A percentile compares a stretch with the other conserved stretches of the same genome.
phyloP scores from a whole-genome alignment of 1,140 invertebrate species.

The Holotrichia oblita region DNA sequence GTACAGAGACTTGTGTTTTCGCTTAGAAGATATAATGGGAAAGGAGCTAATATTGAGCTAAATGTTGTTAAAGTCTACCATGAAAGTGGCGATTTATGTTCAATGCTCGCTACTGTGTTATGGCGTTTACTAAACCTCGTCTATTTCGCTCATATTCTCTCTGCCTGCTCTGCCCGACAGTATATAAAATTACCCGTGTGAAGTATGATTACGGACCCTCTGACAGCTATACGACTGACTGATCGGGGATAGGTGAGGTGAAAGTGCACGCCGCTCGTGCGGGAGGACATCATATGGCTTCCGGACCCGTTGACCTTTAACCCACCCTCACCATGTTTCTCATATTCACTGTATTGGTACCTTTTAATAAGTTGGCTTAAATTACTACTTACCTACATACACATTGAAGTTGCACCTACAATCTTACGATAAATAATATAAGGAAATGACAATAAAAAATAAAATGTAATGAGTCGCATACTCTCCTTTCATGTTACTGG shows the following conservation, averaged over 20 bases:
- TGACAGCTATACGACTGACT: conserved; percentile 28
- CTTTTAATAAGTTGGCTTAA: neutral
- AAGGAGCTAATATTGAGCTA: neutral
- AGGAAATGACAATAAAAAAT: too few species aligned
- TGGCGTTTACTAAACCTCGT: neutral
- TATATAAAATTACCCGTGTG: conserved; percentile 25
- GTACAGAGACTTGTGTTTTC: neutral
- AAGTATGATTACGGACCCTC: conserved; percentile 30
- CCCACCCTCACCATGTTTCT: conserved; percentile 26
- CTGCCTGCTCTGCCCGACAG: neutral
- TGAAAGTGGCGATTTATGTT: conserved; percentile 35
- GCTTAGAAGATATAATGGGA: neutral
- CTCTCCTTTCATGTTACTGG: too few species aligned
- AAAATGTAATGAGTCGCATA: too few species aligned
- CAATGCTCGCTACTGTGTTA: conserved; percentile 25
- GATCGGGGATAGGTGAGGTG: conserved; percentile 31
- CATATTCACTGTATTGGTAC: conserved; percentile 33
- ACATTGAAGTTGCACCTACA: too few species aligned
- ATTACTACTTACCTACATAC: too few species aligned
- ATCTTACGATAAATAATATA: too few species aligned
- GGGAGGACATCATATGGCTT: conserved; percentile 40
- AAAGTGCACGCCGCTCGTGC: conserved; percentile 40
- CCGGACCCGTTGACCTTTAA: conserved; percentile 35
- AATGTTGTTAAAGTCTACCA: conserved; percentile 33
- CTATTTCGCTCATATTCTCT: conserved; percentile 3